phyloP scores from a whole-genome alignment of 2,888 invertebrate species.

The Apamea crenata region DNA sequence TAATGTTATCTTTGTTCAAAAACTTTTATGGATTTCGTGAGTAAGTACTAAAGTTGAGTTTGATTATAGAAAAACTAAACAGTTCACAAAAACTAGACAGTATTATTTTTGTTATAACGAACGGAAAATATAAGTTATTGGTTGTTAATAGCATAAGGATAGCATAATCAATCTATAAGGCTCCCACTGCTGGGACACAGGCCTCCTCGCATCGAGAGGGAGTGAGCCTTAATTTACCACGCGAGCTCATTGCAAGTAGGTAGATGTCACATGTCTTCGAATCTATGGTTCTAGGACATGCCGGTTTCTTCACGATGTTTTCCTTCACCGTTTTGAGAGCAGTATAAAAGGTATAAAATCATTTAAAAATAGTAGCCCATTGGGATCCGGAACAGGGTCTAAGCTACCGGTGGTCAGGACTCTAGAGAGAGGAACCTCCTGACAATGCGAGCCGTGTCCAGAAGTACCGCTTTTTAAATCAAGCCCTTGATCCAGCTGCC shows the following conservation, averaged over 20 bases:
- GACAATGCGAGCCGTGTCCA: too few relatives aligned
- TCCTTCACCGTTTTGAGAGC: background rate
- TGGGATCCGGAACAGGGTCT: too few relatives aligned
- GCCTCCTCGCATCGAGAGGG: too few relatives aligned
- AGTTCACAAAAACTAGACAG: background rate
- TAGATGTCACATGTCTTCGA: background rate
- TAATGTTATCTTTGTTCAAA: background rate
- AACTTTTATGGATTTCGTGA: background rate
- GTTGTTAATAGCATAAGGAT: background rate
- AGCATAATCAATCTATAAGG: background rate
- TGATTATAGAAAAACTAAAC: background rate
- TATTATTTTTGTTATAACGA: background rate
- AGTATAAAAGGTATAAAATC: too few relatives aligned
- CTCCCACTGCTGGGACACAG: background rate
- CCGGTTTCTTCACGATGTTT: background rate
- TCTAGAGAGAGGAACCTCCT: too few relatives aligned
- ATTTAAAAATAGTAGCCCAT: too few relatives aligned
- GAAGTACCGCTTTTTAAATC: too few relatives aligned
- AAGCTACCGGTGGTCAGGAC: too few relatives aligned
- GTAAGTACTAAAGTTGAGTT: background rate
- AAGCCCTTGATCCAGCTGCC: too few relatives aligned
- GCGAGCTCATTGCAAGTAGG: background rate
- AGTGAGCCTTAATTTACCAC: background rate
- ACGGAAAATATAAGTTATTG: constrained; percentile 9
- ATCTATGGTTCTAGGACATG: background rate